These are phyloP conservation scores for Acronicta psi DNA, from an alignment of 2,888 invertebrate species.

Conservation along the genomic window DNA sequence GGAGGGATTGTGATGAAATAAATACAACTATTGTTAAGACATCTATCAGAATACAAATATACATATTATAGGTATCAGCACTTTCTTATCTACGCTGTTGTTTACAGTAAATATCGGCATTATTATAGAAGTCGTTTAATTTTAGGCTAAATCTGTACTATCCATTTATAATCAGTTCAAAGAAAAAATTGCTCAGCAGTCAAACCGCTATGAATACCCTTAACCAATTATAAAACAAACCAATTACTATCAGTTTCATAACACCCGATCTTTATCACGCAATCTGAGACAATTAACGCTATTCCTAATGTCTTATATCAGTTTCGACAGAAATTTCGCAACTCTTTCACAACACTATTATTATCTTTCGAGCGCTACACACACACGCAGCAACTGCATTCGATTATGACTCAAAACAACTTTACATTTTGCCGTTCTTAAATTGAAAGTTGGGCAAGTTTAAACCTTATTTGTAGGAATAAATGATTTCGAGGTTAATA, in stretches of 20 bases:
- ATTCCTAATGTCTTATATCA: slow-evolving; percentile 66
- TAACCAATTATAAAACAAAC: slow-evolving; percentile 52
- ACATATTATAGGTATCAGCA: slow-evolving; percentile 1
- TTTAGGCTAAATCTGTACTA: no score
- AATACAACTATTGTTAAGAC: not conserved
- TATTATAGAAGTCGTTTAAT: not conserved
- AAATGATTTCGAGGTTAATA: slow-evolving; percentile 55
- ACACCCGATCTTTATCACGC: slow-evolving; percentile 60
- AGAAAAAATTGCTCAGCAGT: slow-evolving; percentile 30
- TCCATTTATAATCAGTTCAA: slow-evolving; percentile 3
- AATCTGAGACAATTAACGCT: slow-evolving; percentile 65
- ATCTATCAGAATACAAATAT: slow-evolving; percentile 3
- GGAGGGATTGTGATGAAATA: slow-evolving; percentile 26
- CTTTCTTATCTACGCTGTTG: not conserved
- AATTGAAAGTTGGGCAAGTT: slow-evolving; percentile 39
- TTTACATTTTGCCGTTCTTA: slow-evolving; percentile 52
- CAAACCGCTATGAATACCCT: slow-evolving; percentile 30
- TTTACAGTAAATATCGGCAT: not conserved
- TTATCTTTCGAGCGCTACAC: slow-evolving; percentile 75
- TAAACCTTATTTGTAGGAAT: slow-evolving; percentile 48
- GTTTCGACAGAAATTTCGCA: slow-evolving; percentile 78
- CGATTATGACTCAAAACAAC: slow-evolving; percentile 70
- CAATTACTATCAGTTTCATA: slow-evolving; percentile 57
- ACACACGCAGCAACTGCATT: slow-evolving; percentile 73
- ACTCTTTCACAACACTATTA: slow-evolving; percentile 80